Evolutionary conservation across 2,888 invertebrate genomes (phyloP).

Genomic region (Bimastos eiseni): DNA sequence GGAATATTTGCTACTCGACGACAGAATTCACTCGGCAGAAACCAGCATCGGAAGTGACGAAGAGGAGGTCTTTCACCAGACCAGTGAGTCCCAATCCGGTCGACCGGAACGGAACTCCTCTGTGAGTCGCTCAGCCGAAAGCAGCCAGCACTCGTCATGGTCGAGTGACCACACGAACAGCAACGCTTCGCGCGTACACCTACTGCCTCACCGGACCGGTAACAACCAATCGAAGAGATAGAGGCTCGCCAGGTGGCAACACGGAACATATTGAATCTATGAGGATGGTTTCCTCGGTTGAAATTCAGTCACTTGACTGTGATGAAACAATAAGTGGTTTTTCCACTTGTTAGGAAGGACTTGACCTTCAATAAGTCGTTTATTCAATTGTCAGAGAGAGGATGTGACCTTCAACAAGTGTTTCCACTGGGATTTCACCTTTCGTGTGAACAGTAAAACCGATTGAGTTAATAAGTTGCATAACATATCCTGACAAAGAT

Average conservation of each 20-base stretch:
- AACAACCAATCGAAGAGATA: background rate
- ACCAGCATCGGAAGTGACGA: background rate
- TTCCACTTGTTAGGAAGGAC: background rate
- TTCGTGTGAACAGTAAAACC: no score
- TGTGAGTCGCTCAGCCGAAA: background rate
- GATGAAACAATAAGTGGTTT: background rate
- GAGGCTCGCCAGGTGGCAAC: background rate
- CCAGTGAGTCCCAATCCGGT: background rate
- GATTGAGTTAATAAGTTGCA: background rate
- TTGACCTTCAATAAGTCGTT: no score
- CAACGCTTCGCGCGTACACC: background rate
- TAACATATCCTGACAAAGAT: background rate
- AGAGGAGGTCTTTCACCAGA: background rate
- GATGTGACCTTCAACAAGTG: no score
- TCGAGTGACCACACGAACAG: slow-evolving; percentile 18
- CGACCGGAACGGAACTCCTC: background rate
- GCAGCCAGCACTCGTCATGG: slow-evolving; percentile 8
- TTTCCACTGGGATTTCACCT: no score
- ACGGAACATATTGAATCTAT: background rate
- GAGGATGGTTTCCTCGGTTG: background rate
- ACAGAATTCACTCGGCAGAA: background rate
- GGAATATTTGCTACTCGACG: background rate
- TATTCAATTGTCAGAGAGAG: no score
- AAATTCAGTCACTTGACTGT: background rate
- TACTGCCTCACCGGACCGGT: slow-evolving; percentile 3